Evolutionary conservation across 92 coral and sea anemone species (phyloP).

Genomic region (Metridium senile): DNA sequence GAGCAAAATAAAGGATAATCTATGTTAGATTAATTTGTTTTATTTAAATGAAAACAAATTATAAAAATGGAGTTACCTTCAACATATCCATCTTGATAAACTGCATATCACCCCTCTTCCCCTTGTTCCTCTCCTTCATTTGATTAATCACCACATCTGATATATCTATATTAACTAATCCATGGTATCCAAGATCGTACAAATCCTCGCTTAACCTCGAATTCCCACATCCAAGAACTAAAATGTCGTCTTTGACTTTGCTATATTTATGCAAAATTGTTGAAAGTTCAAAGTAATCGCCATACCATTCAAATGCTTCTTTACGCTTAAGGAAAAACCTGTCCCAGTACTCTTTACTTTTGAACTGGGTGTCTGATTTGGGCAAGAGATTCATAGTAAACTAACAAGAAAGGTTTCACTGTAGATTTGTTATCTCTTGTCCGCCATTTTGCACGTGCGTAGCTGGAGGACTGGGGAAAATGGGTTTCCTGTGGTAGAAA

Average conservation of each 20-base stretch:
- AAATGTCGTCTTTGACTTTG: conserved; percentile 59
- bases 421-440: not conserved
- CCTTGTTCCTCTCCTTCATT: conserved; percentile 68
- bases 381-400: conserved; percentile 58
- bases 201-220: conserved; percentile 76
- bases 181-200: conserved; percentile 81
- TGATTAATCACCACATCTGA: conserved; percentile 64
- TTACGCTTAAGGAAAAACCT: conserved; percentile 54
- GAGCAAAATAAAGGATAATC: too few species aligned
- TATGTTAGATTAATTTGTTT: not conserved
- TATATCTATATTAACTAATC: conserved; percentile 70
- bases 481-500: not conserved
- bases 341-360: conserved; percentile 69
- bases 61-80: conserved; percentile 4
- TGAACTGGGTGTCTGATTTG: conserved; percentile 50
- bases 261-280: conserved; percentile 79
- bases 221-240: conserved; percentile 60
- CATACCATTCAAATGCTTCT: conserved; percentile 64
- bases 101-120: conserved; percentile 60
- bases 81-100: conserved; percentile 65
- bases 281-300: conserved; percentile 64
- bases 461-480: not conserved
- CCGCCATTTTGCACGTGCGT: conserved; percentile 39
- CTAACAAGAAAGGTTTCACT: not conserved
- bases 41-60: not conserved